Conservation (phyloP, 1,140 invertebrate genomes). For the Drosophila oshimai region DNA sequence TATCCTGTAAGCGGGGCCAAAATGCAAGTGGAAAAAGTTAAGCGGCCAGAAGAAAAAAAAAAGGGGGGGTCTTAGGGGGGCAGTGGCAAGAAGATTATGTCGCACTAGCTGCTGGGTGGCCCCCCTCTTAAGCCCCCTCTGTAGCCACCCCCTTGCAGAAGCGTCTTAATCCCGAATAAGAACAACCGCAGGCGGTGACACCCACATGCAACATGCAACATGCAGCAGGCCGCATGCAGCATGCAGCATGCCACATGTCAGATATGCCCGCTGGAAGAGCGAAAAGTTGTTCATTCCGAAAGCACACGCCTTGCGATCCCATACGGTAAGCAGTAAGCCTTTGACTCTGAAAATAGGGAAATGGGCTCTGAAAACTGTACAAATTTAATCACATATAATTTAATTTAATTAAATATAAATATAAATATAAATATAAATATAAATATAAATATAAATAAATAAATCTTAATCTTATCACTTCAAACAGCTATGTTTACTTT, state of each 20-base stretch:
- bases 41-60: conserved; percentile 46
- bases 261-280: conserved; percentile 22
- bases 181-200: conserved; percentile 46
- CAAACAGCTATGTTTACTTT: too few relatives aligned
- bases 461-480: too few relatives aligned
- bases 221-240: neutral
- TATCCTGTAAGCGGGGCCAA: conserved; percentile 52
- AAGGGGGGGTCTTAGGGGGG: too few relatives aligned
- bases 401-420: too few relatives aligned
- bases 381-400: neutral
- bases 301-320: neutral
- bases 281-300: conserved; percentile 15
- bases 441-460: too few relatives aligned
- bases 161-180: conserved; percentile 45
- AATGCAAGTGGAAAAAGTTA: conserved; percentile 71
- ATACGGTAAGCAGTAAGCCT: neutral
- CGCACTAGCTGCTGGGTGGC: conserved; percentile 35
- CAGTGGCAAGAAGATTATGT: conserved; percentile 50
- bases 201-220: conserved; percentile 15
- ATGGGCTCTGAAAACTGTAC: neutral
- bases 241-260: conserved; percentile 37
- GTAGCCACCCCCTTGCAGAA: neutral
- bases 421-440: too few relatives aligned
- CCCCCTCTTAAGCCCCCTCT: neutral
- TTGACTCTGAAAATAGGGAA: neutral